A percentile compares a stretch with the other conserved stretches of the same genome.
phyloP scores from a whole-genome alignment of 2,888 invertebrate genomes.

The Plagodis pulveraria region DNA sequence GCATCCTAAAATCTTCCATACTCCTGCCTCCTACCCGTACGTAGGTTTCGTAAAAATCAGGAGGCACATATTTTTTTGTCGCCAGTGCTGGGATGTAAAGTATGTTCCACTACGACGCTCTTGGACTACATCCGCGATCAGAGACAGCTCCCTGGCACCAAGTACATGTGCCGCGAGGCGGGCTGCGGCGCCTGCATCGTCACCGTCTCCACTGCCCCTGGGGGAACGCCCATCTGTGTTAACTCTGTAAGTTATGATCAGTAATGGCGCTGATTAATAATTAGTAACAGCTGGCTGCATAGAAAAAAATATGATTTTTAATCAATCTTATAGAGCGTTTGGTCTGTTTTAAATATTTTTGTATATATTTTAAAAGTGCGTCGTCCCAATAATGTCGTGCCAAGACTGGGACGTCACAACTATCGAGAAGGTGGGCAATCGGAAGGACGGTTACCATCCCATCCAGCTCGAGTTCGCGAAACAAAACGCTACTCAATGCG shows the following conservation, averaged over 20 bases:
- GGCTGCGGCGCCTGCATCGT: conserved; percentile 88
- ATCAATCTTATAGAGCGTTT: neutral
- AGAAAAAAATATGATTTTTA: too few relatives aligned
- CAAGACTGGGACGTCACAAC: conserved; percentile 88
- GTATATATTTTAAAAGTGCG: conserved; percentile 61
- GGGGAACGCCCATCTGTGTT: conserved; percentile 71
- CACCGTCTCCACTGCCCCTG: conserved; percentile 56
- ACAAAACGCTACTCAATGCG: conserved; percentile 88
- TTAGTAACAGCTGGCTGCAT: too few relatives aligned
- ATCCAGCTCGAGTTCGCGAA: conserved; percentile 85
- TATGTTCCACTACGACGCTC: too few relatives aligned
- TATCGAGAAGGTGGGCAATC: conserved; percentile 88
- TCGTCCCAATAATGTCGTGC: conserved; percentile 78
- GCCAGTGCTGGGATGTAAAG: too few relatives aligned
- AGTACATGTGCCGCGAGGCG: conserved; percentile 87
- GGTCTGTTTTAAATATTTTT: neutral
- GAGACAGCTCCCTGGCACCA: neutral
- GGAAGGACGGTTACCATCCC: conserved; percentile 83
- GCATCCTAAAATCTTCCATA: too few relatives aligned
- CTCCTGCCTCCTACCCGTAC: too few relatives aligned
- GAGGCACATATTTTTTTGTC: too few relatives aligned
- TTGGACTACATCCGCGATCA: neutral
- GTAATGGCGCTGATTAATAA: too few relatives aligned
- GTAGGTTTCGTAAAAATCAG: too few relatives aligned
- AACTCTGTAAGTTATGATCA: conserved; percentile 70